Base-by-base conservation (phyloP, 2,888 invertebrate species). In the Catocala fraxini region DNA sequence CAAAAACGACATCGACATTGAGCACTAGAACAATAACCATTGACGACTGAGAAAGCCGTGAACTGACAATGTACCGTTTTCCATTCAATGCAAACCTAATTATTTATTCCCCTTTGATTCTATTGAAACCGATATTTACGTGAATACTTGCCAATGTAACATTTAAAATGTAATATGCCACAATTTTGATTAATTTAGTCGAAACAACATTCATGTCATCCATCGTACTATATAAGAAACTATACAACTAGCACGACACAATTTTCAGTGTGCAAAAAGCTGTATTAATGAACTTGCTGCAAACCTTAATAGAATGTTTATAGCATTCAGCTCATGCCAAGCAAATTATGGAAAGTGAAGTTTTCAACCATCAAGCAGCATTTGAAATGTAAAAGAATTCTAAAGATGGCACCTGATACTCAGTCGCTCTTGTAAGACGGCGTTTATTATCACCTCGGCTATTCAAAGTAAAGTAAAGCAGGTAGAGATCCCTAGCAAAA, bases 21-120 rank as follows among this genome's bases (percentile, higher is more conserved):
- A 75, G 51, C 51, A 47, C 54, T 54, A 59, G 63, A 79, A 78
- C 76, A 75, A 83, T 81, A 77, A 77, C 74, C 67, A 75, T 69
- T 76, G 69, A 73, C 63, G 70, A 70, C 69, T 82, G 81, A 73
- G 82, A 84, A 83, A 76, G 69, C 71, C 71, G 54, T 76, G 71
- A 78, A 79, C 75, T 64, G 65, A 67, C 74, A 70, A 68, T 62
- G 63, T 73, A 70, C 73, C 70, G 71, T 73, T 77, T 65, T 66
- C 71, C 62, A 78, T 77, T 77, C 74, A 77, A 78, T 75, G 71
- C 66, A 65, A 71, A 73, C 43, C 57, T 62, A 74, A 70, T 71
- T 68, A 76, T 68, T 68, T 60, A 69, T 60, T 75, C 71, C 71
- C 69, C 55, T 61, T 56, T 41, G 60, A 60, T 63, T 39, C 35